Conservation (phyloP, 2,113 vertebrate species). For the Vulpes ferrilata region DNA sequence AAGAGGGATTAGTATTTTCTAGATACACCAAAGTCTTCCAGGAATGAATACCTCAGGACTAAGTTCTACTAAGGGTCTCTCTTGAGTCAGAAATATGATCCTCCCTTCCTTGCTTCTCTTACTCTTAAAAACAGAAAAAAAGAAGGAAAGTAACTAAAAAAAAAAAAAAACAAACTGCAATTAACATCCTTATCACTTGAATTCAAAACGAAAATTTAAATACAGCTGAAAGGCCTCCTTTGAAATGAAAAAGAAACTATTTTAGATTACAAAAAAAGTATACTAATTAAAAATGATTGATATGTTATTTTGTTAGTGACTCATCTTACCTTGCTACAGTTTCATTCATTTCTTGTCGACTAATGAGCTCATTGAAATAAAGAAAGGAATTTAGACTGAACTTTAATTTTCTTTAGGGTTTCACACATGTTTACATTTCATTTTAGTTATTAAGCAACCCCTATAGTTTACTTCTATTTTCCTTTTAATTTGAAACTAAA, state of each 20-base stretch:
- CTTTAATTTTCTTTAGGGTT: constrained; percentile 71
- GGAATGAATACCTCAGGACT: not conserved
- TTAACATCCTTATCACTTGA: constrained; percentile 68
- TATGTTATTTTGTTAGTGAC: constrained; percentile 75
- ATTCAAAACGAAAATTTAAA: constrained; percentile 72
- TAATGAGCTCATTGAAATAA: constrained; percentile 76
- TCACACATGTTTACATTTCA: constrained; percentile 66
- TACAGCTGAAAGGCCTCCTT: constrained; percentile 67
- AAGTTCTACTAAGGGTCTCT: not conserved
- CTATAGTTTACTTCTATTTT: constrained; percentile 54
- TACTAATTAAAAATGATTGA: constrained; percentile 82
- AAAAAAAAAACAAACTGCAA: not conserved
- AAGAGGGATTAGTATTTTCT: not conserved
- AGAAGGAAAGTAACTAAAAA: not conserved
- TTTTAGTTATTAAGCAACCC: constrained; percentile 63
- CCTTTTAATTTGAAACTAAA: constrained; percentile 63
- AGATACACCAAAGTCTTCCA: not conserved
- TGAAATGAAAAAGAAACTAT: constrained; percentile 75
- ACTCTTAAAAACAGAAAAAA: not conserved
- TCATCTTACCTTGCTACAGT: constrained; percentile 73
- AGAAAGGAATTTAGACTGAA: constrained; percentile 67
- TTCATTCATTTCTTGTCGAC: constrained; percentile 80
- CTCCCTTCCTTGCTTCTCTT: not conserved
- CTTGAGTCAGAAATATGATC: not conserved
- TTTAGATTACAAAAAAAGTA: constrained; percentile 70